Conservation (phyloP, 2,888 invertebrate species). For the Orchesella flavescens region DNA sequence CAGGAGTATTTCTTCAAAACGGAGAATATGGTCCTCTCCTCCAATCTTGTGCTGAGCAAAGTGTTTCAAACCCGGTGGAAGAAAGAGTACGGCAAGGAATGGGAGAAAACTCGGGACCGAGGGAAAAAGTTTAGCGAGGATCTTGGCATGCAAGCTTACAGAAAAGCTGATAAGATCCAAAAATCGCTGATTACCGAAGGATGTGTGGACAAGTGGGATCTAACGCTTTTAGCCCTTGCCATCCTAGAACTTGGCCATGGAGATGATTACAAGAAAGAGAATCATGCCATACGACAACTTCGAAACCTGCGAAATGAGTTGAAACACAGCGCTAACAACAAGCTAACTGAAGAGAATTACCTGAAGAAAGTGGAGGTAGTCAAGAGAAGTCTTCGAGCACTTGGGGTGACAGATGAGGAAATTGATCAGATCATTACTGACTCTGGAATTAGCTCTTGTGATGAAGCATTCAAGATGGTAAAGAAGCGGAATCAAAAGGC, state of each 20-base stretch:
- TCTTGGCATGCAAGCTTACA: neutral
- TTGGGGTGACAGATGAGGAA: conserved; percentile 14
- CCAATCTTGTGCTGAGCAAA: neutral
- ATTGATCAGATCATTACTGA: conserved; percentile 12
- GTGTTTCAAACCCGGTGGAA: neutral
- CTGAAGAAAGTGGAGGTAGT: conserved; percentile 13
- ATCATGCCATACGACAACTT: neutral
- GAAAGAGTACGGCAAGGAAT: neutral
- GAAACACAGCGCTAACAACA: conserved; percentile 19
- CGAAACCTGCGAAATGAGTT: conserved; percentile 36
- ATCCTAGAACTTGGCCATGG: neutral
- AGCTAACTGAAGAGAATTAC: conserved; percentile 21
- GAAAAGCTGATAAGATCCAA: neutral
- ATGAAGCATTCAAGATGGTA: no score
- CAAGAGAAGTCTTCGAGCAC: neutral
- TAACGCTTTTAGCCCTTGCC: neutral
- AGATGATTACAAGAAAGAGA: neutral
- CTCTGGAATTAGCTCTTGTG: no score
- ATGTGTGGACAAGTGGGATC: neutral
- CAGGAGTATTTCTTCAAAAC: conserved; percentile 19
- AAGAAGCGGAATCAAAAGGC: neutral
- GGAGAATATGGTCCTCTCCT: neutral
- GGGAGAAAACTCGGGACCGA: neutral
- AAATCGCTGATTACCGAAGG: neutral
- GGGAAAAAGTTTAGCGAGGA: neutral